Percentiles rank a stretch among this genome's conserved stretches.
Evolutionary conservation across 2,113 vertebrate genomes (phyloP).

Genomic region (Alces alces): DNA sequence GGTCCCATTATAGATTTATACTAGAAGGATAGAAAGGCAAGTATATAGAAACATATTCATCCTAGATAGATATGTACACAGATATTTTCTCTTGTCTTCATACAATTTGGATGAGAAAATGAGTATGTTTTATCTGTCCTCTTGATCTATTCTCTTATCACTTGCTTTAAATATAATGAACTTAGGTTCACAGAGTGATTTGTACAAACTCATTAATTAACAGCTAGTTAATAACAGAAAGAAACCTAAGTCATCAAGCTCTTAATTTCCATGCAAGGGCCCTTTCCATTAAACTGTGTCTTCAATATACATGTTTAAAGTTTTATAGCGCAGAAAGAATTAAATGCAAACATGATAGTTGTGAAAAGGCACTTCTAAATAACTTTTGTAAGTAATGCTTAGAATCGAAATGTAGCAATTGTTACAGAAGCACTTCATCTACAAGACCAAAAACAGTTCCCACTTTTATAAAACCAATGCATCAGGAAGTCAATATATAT

Average conservation of each 20-base stretch:
- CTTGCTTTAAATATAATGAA: background rate
- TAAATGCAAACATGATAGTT: slow-evolving; percentile 65
- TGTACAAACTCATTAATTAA: background rate
- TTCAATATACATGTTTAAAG: slow-evolving; percentile 8
- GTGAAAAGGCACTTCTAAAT: background rate
- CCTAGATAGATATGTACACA: background rate
- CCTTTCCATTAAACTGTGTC: slow-evolving; percentile 39
- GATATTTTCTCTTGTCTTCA: background rate
- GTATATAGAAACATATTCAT: background rate
- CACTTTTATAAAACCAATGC: slow-evolving; percentile 74
- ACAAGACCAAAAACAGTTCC: slow-evolving; percentile 58
- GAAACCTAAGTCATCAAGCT: background rate
- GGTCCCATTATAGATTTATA: background rate
- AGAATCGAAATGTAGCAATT: slow-evolving; percentile 39
- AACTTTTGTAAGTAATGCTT: slow-evolving; percentile 42
- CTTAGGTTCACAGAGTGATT: background rate
- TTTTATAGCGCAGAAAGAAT: slow-evolving; percentile 29
- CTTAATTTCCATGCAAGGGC: background rate
- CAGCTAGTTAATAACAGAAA: slow-evolving; percentile 3
- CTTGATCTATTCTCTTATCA: background rate
- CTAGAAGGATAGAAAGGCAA: background rate
- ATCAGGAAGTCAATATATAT: slow-evolving; percentile 66
- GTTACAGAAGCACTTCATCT: slow-evolving; percentile 36
- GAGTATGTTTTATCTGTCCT: background rate
- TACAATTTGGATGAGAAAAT: background rate